Conservation (phyloP, 2,797 vertebrate species). For the Botia kubotai region DNA sequence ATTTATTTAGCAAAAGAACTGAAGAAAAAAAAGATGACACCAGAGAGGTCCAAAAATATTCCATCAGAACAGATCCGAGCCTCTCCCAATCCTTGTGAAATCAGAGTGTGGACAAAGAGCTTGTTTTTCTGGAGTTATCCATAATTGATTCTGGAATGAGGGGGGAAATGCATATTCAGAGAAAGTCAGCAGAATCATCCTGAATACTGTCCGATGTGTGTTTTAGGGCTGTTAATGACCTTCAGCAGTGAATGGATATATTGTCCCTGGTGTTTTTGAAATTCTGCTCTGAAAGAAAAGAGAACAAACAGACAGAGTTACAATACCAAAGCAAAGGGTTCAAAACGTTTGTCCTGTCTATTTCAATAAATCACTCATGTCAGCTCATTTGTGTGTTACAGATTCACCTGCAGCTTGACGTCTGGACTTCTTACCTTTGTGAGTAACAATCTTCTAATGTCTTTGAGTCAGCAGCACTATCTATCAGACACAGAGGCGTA, state of each 20-base stretch:
- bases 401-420: neutral
- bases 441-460: slow-evolving; percentile 28
- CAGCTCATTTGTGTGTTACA: neutral
- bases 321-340: neutral
- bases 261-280: neutral
- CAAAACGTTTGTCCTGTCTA: neutral
- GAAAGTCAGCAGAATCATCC: slow-evolving; percentile 45
- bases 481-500: slow-evolving; percentile 23
- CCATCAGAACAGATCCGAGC: neutral
- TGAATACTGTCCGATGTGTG: neutral
- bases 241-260: neutral
- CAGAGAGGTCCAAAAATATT: slow-evolving; percentile 30
- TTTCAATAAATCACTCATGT: neutral
- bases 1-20: slow-evolving; percentile 8
- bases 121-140: slow-evolving; percentile 28
- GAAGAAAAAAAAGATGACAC: slow-evolving; percentile 25
- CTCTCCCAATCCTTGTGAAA: slow-evolving; percentile 28
- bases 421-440: slow-evolving; percentile 7
- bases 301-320: neutral
- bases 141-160: slow-evolving; percentile 21
- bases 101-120: slow-evolving; percentile 23
- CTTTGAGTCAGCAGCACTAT: slow-evolving; percentile 4
- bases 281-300: slow-evolving; percentile 4
- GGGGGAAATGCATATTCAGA: slow-evolving; percentile 15
- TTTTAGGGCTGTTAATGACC: neutral